Conservation (phyloP, 2,888 invertebrate genomes). For the Cylloceria caligata region DNA sequence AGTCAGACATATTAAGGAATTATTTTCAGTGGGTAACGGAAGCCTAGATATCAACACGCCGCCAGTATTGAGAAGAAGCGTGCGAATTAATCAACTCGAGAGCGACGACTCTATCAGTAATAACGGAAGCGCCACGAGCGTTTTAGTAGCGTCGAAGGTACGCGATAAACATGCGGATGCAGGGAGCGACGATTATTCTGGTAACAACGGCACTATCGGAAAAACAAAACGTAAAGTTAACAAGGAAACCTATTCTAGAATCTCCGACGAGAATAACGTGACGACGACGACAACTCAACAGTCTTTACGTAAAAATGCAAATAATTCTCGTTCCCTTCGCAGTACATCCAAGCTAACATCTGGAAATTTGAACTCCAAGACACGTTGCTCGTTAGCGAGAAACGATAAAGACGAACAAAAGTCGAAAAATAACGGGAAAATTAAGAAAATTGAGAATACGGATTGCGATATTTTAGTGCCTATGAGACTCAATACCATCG, state of each 20-base stretch:
- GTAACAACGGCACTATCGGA: conserved; percentile 64
- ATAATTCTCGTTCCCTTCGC: conserved; percentile 71
- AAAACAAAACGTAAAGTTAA: conserved; percentile 69
- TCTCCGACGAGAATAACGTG: conserved; percentile 73
- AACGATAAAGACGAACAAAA: conserved; percentile 68
- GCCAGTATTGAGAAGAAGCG: conserved; percentile 79
- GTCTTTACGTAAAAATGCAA: conserved; percentile 67
- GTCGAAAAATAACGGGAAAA: conserved; percentile 59
- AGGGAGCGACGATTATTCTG: conserved; percentile 60
- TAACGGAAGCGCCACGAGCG: conserved; percentile 45
- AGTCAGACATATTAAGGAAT: conserved; percentile 66
- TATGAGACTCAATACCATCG: conserved; percentile 74
- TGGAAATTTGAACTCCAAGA: conserved; percentile 58
- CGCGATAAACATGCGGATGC: conserved; percentile 49
- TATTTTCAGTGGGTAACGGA: conserved; percentile 66
- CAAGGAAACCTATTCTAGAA: conserved; percentile 74
- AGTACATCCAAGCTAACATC: conserved; percentile 71
- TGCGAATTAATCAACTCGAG: conserved; percentile 80
- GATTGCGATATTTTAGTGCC: conserved; percentile 58
- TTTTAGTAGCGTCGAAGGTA: conserved; percentile 10
- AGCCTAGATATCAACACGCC: conserved; percentile 68
- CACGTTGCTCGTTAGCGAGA: conserved; percentile 61
- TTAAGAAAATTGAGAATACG: conserved; percentile 62
- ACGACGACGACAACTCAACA: conserved; percentile 46
- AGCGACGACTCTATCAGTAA: conserved; percentile 75